A percentile compares a stretch with the other conserved stretches of the same genome.
Evolutionary conservation across 2,888 invertebrate species (phyloP).

Genomic region (Pseudococcus longispinus): DNA sequence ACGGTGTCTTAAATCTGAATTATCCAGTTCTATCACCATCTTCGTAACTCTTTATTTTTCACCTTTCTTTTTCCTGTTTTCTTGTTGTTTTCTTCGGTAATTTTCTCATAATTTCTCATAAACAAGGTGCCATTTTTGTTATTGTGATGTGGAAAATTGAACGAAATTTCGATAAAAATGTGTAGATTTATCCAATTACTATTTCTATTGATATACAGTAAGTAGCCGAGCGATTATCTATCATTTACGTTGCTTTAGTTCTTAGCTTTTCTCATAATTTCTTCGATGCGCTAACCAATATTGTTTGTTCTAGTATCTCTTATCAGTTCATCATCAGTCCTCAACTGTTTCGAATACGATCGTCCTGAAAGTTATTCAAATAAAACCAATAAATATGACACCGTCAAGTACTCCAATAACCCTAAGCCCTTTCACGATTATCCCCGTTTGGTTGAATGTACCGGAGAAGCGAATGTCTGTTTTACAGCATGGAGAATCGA

Average conservation of each 20-base stretch:
- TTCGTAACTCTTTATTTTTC: neutral
- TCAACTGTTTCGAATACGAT: too few relatives aligned
- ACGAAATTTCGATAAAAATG: neutral
- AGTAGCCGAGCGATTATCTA: neutral
- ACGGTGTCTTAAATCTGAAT: neutral
- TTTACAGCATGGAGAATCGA: neutral
- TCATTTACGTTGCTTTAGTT: neutral
- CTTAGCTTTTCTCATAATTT: neutral
- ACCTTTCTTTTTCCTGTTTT: neutral
- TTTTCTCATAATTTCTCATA: neutral
- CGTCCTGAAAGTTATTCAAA: too few relatives aligned
- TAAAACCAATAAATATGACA: too few relatives aligned
- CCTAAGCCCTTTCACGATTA: neutral
- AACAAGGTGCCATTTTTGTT: slow-evolving; percentile 38
- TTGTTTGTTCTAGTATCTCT: neutral
- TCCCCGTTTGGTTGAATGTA: neutral
- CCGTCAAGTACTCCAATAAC: too few relatives aligned
- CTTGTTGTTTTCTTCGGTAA: neutral
- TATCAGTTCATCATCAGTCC: neutral
- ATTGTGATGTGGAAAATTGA: neutral
- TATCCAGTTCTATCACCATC: neutral
- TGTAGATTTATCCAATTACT: neutral
- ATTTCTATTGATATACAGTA: slow-evolving; percentile 11
- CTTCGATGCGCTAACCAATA: neutral
- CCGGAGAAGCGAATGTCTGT: neutral